These are phyloP conservation scores for Hesperia comma DNA, from an alignment of 2,888 invertebrate genomes.

Conservation along the genomic window DNA sequence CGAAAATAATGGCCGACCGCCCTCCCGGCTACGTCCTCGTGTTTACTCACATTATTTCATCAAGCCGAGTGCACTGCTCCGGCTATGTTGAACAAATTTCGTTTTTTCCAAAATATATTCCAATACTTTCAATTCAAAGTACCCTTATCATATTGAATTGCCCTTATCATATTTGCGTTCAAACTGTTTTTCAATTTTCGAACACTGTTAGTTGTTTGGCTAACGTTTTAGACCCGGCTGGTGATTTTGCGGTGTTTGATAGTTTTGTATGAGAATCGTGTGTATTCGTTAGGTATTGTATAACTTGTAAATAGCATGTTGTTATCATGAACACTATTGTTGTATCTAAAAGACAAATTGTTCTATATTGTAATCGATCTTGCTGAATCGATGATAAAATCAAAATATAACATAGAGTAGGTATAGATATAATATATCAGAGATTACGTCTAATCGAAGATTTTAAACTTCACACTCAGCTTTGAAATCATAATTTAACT, in stretches of 20 bases:
- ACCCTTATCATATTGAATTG: constrained; percentile 9
- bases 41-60: constrained; percentile 40
- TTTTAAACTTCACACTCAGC: too few species aligned
- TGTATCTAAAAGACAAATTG: too few species aligned
- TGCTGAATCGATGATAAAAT: too few species aligned
- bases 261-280: not conserved
- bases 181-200: not conserved
- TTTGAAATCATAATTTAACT: too few species aligned
- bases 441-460: too few species aligned
- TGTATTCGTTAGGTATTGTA: too few species aligned
- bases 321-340: too few species aligned
- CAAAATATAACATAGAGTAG: too few species aligned
- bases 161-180: constrained; percentile 7
- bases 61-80: constrained; percentile 39
- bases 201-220: constrained; percentile 8
- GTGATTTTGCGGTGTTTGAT: constrained; percentile 7
- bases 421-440: too few species aligned
- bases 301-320: too few species aligned
- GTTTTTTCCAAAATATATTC: constrained; percentile 10
- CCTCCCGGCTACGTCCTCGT: constrained; percentile 3
- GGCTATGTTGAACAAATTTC: not conserved
- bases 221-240: constrained; percentile 1
- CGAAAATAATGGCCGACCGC: constrained; percentile 39
- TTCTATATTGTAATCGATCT: too few species aligned
- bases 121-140: not conserved